Base-by-base conservation (phyloP, 2,888 invertebrate genomes). In the Corythucha ciliata region DNA sequence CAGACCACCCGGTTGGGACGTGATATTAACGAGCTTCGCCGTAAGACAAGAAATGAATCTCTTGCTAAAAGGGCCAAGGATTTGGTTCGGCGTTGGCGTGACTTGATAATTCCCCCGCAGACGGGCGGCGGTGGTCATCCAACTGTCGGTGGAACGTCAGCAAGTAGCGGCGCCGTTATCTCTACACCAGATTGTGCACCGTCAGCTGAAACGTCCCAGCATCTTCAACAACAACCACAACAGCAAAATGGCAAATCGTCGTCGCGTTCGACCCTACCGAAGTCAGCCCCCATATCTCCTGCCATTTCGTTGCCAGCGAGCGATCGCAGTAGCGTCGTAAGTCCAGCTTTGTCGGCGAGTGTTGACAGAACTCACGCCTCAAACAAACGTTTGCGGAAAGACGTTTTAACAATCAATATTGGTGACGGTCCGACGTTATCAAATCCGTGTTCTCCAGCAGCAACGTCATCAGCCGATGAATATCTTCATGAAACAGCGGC, bases 1-100 rank as follows among this genome's bases (percentile, higher is more conserved):
- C 72, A 90, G 90, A 81, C 84, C 80, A 94, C 94, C 77, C 76
- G 93, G 78, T 74, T 96, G 68, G 94, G 92, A 33, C 88, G 85
- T 70, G 83, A 87, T 68, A 85, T 94, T 69, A 94, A 94, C 69
- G 90, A 91, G 69, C 74, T 94, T 46, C 79, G 94, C 50, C 77
- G 88, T 54, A 87, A 87, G 70, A 89, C 90, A 34, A 76, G 75
- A 53, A 85, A 91, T 69, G 86, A 88, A 60, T 76, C 77, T 55
- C 74, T 94, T 67, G 90, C 92, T 48, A 82, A 85, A 64, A 78
- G 93, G 60, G 88, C 91, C 52, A 94, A 93, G 71, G 86, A 86
- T 66, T 75, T 94, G 67, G 81, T 94, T 52, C 89, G 90, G 64
- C 78, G 83, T 71, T 94, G 94, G 94, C 81, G 93, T 63, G 84